Evolutionary conservation across 2,797 vertebrate species (phyloP).

Genomic region (Scomberomorus guttatus): DNA sequence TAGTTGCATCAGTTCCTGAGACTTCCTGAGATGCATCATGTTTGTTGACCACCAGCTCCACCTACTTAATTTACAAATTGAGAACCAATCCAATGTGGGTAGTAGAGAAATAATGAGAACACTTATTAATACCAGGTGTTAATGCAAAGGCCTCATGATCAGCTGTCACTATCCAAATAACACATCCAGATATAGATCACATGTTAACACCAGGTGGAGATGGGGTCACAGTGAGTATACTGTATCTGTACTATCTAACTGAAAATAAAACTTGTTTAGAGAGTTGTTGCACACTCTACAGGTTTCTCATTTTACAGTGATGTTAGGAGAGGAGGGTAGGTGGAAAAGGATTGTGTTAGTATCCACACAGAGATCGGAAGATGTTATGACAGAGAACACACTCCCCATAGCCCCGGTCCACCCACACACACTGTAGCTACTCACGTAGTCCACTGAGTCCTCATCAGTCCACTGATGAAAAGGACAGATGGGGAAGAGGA

Average conservation of each 20-base stretch:
- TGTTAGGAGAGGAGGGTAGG: background rate
- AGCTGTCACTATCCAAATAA: background rate
- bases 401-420: slow-evolving; percentile 61
- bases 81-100: too few relatives aligned
- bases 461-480: slow-evolving; percentile 91
- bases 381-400: slow-evolving; percentile 31
- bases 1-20: too few relatives aligned
- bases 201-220: background rate
- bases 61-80: too few relatives aligned
- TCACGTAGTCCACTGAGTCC: slow-evolving; percentile 92
- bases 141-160: background rate
- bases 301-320: background rate
- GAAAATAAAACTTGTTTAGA: too few relatives aligned
- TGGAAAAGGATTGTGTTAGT: slow-evolving; percentile 56
- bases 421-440: slow-evolving; percentile 86
- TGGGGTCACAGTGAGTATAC: background rate
- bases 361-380: slow-evolving; percentile 28
- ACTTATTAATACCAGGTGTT: too few relatives aligned
- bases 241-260: background rate
- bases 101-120: too few relatives aligned
- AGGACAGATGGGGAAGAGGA: slow-evolving; percentile 77
- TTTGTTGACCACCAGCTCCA: too few relatives aligned
- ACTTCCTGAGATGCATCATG: too few relatives aligned
- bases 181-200: background rate
- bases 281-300: background rate